Base-by-base conservation (phyloP, 2,888 invertebrate genomes). In the Caenorhabditis sp. region DNA sequence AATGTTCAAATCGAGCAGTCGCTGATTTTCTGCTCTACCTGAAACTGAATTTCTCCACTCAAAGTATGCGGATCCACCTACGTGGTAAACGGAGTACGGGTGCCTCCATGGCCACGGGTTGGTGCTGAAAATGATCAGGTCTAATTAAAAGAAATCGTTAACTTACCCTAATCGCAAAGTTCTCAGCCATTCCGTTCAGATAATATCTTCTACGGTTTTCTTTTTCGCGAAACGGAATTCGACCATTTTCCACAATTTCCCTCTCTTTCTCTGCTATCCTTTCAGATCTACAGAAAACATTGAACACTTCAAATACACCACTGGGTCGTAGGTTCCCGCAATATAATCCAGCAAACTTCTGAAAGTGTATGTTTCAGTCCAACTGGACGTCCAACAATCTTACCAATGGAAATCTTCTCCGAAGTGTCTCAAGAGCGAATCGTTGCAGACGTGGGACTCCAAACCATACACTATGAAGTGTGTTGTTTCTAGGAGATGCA, bases 381-480 rank as follows among this genome's bases (percentile, higher is more conserved):
- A 22, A 41, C 4, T 6, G 7, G 31, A 31, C 31, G 1, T 68
- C 16, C 10, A 7, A 54, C 10, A 26, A 49, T 0, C n/a, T 24
- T 47, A 75, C 75, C 8, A 59, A n/a, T 28, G 68, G 80, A 35
- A 24, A 58, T 22, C 35, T 1, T 10, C 7, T 31, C 19, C 72
- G 28, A 0, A 80, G 22, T 12, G 24, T 12, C 56, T 72, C 72
- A 5, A 66, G 35, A 1, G 87, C 80, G 10, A 79, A 38, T 63
- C 77, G 59, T 24, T 59, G 38, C 12, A 89, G 85, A 7, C 81
- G 22, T 16, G 89, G 88, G 16, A 86, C 79, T 1, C 73, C 49
- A 8, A 89, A 70, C 87, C 88, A 89, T 26, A 86, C 68, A 8
- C 70, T 54, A 35, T 80, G 77, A 0, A 87, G 58, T 10, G 41